A percentile compares a stretch with the other conserved stretches of the same genome.
phyloP scores from a whole-genome alignment of 2,888 invertebrate species.

The Brachyopa scutellaris region DNA sequence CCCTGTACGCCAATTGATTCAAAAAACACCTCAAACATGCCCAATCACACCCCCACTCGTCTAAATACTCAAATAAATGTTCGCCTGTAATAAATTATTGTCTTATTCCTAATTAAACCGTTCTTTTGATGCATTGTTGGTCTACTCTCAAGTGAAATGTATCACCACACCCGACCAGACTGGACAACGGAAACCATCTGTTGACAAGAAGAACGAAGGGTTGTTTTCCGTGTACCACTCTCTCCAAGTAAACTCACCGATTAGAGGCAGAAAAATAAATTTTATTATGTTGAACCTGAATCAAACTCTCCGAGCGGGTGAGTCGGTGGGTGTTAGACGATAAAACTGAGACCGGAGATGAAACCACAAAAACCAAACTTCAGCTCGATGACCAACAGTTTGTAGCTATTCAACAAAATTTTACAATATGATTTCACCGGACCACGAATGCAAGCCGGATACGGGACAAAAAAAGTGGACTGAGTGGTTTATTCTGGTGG shows the following conservation, averaged over 20 bases:
- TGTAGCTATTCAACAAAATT: constrained; percentile 32
- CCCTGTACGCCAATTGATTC: constrained; percentile 44
- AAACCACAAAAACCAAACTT: constrained; percentile 19
- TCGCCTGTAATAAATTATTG: constrained; percentile 57
- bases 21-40: too few species aligned
- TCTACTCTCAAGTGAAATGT: constrained; percentile 26
- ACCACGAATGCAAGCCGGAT: too few species aligned
- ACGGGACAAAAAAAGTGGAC: constrained; percentile 1
- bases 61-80: constrained; percentile 40
- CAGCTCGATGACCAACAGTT: constrained; percentile 22
- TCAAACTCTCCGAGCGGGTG: too few species aligned
- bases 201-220: constrained; percentile 26
- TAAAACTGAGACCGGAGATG: background rate
- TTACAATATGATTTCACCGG: constrained; percentile 49
- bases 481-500: constrained; percentile 43
- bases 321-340: background rate
- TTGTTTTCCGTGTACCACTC: constrained; percentile 20
- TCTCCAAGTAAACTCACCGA: constrained; percentile 34
- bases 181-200: constrained; percentile 47
- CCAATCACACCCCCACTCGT: too few species aligned
- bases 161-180: background rate
- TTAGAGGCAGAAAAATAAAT: constrained; percentile 56
- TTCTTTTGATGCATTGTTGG: constrained; percentile 41
- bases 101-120: constrained; percentile 57
- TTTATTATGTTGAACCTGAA: constrained; percentile 48